Percentiles rank a stretch among this genome's conserved stretches.
These are phyloP conservation scores for Glareola pratincola DNA, from an alignment of 2,113 vertebrate genomes.

Conservation along the genomic window DNA sequence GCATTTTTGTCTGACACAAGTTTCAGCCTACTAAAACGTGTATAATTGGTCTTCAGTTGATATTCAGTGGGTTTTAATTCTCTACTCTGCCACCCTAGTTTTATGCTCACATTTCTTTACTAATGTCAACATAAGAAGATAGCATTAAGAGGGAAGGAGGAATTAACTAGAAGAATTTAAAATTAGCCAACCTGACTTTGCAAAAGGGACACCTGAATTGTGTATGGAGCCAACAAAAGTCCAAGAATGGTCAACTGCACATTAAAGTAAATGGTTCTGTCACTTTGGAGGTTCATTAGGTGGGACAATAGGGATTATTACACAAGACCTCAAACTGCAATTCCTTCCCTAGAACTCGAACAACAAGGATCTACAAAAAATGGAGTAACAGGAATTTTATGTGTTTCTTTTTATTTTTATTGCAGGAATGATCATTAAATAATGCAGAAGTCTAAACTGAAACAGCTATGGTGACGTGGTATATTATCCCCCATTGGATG, in stretches of 20 bases:
- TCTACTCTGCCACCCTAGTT: not conserved
- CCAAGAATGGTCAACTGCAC: not conserved
- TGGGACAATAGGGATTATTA: not conserved
- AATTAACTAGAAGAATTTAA: not conserved
- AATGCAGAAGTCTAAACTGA: not conserved
- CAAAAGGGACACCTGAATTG: not conserved
- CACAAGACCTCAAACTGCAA: not conserved
- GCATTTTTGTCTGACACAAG: not conserved
- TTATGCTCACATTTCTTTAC: not conserved
- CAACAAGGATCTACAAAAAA: not conserved
- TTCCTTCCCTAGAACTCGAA: not conserved
- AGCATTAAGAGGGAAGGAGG: not conserved
- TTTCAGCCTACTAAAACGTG: not conserved
- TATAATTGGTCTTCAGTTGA: not conserved
- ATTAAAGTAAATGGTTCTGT: not conserved
- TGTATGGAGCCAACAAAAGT: not conserved
- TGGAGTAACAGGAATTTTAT: not conserved
- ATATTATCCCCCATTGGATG: not conserved
- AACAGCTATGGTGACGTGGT: rapidly evolving
- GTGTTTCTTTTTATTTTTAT: not conserved
- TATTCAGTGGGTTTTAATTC: not conserved
- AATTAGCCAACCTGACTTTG: not conserved
- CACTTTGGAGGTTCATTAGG: not conserved
- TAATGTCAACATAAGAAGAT: not conserved
- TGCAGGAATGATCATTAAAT: not conserved